These are phyloP conservation scores for Amiota mariae DNA, from an alignment of 2,888 invertebrate genomes.

Conservation along the genomic window DNA sequence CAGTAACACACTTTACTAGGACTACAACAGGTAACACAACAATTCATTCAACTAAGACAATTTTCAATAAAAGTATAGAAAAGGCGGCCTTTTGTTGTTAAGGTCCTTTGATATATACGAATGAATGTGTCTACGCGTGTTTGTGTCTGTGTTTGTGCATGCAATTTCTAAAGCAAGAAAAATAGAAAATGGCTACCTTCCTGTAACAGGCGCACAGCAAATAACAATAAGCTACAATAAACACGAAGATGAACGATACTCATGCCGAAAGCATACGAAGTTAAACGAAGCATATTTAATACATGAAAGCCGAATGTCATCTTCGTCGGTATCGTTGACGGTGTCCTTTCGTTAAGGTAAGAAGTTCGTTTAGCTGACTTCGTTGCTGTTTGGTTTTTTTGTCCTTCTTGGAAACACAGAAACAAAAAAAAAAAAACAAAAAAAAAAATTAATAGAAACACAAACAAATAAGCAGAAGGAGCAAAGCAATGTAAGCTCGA, in stretches of 20 bases:
- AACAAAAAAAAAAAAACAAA: neutral
- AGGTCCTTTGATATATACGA: too few species aligned
- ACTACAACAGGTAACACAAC: neutral
- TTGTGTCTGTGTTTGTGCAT: constrained; percentile 6
- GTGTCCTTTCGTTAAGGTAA: constrained; percentile 8
- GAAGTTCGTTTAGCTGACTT: neutral
- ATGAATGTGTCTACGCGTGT: neutral
- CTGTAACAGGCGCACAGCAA: constrained; percentile 20
- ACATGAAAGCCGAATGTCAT: neutral
- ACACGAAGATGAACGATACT: neutral
- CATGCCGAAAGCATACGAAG: neutral
- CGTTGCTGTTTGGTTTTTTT: neutral
- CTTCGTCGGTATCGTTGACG: neutral
- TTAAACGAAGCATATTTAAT: neutral
- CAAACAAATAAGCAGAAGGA: neutral
- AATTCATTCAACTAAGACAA: neutral
- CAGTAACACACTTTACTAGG: neutral
- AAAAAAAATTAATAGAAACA: too few species aligned
- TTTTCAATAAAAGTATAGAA: too few species aligned
- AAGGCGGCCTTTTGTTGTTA: too few species aligned
- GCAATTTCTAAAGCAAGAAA: neutral
- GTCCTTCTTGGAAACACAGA: neutral
- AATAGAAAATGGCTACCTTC: neutral
- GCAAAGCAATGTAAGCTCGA: neutral
- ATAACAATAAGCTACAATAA: neutral